These are phyloP conservation scores for Rhynchophorus ferrugineus DNA, from an alignment of 1,140 invertebrate genomes.

Conservation along the genomic window DNA sequence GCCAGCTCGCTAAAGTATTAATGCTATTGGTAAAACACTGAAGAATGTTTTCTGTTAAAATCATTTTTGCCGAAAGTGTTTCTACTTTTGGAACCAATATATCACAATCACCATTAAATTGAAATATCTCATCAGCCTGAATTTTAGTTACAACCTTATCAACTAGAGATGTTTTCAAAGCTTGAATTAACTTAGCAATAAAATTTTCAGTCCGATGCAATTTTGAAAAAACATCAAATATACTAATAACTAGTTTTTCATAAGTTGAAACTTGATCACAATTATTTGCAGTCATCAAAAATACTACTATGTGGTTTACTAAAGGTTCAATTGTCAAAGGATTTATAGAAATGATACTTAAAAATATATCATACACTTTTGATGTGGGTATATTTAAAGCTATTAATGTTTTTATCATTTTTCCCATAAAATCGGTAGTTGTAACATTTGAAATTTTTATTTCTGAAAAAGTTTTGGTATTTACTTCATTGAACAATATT, in stretches of 20 bases:
- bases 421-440: constrained; percentile 29
- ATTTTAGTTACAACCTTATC: neutral
- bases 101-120: constrained; percentile 20
- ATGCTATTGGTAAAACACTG: constrained; percentile 29
- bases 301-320: constrained; percentile 23
- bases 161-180: constrained; percentile 20
- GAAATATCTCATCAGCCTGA: constrained; percentile 3
- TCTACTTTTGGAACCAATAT: neutral
- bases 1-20: constrained; percentile 30
- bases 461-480: constrained; percentile 17
- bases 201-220: constrained; percentile 36
- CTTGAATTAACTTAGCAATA: constrained; percentile 31
- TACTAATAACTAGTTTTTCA: constrained; percentile 21
- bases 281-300: constrained; percentile 25
- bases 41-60: constrained; percentile 30
- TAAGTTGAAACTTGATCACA: constrained; percentile 18
- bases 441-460: constrained; percentile 19
- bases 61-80: constrained; percentile 5
- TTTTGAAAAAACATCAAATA: constrained; percentile 35
- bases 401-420: constrained; percentile 25
- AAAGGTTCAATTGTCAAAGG: constrained; percentile 29
- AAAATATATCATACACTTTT: constrained; percentile 28
- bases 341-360: constrained; percentile 26
- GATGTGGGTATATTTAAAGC: constrained; percentile 18
- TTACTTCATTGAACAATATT: constrained; percentile 26